Conservation (phyloP, 2,797 vertebrate species). For the Urosaurus nigricauda region DNA sequence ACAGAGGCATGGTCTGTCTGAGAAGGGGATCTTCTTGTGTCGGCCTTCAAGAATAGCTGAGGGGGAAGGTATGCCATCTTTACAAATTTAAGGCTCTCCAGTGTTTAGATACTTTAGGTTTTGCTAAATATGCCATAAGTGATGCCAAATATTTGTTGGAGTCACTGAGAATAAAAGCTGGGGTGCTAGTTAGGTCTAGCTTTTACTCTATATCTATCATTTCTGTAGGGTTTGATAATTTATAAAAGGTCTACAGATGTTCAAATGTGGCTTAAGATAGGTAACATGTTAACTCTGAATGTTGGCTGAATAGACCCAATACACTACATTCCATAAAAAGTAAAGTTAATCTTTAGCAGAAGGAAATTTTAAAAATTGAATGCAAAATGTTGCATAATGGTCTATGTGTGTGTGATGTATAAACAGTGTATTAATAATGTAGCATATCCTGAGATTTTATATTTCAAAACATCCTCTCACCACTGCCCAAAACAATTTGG, state of each 20-base stretch:
- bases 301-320: neutral
- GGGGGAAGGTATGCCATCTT: too few species aligned
- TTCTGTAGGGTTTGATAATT: neutral
- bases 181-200: too few species aligned
- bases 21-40: too few species aligned
- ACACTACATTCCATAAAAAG: neutral
- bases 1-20: too few species aligned
- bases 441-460: neutral
- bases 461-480: neutral
- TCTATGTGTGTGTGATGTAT: neutral
- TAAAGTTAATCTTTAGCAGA: slow-evolving; percentile 6
- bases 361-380: slow-evolving; percentile 7
- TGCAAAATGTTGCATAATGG: neutral
- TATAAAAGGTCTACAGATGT: neutral
- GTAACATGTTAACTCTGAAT: neutral
- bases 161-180: too few species aligned
- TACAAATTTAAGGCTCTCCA: too few species aligned
- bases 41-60: too few species aligned
- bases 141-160: too few species aligned
- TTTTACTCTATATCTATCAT: neutral
- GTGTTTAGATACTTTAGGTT: too few species aligned
- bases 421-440: slow-evolving; percentile 4
- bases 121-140: too few species aligned
- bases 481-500: neutral
- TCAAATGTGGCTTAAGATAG: neutral